Percentiles rank a stretch among this genome's conserved stretches.
These are phyloP conservation scores for Cyrtorhinus lividipennis DNA, from an alignment of 1,140 invertebrate genomes.

Conservation along the genomic window DNA sequence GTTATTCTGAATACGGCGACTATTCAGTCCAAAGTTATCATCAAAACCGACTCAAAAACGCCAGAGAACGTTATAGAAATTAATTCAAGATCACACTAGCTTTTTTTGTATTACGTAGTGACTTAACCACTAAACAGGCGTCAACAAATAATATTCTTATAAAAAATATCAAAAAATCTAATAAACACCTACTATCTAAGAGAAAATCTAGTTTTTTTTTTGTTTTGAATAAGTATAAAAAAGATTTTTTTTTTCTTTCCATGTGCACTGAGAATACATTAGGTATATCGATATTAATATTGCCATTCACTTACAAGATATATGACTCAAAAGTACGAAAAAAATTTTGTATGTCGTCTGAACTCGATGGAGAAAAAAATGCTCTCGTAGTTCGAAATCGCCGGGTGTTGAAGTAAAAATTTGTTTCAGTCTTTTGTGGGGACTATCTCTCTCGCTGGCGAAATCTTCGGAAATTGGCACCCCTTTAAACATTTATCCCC, in stretches of 20 bases:
- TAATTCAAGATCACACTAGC: conserved; percentile 17
- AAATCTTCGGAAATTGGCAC: conserved; percentile 10
- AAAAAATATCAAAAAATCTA: conserved; percentile 17
- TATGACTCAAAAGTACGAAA: too few relatives aligned
- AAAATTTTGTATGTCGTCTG: too few relatives aligned
- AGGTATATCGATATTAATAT: conserved; percentile 9
- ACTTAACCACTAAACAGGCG: conserved; percentile 10
- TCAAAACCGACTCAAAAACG: not conserved
- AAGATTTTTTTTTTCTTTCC: too few relatives aligned
- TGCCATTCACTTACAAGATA: not conserved
- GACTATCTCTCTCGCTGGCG: conserved; percentile 10
- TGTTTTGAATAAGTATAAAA: conserved; percentile 12
- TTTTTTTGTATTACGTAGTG: conserved; percentile 17
- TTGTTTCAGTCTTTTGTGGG: conserved; percentile 15
- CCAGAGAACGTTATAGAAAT: not conserved
- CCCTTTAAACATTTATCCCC: not conserved
- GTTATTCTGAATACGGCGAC: conserved; percentile 3
- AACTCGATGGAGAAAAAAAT: too few relatives aligned
- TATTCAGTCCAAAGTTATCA: conserved; percentile 13
- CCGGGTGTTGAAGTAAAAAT: not conserved
- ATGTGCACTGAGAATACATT: conserved; percentile 16
- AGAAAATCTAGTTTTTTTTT: conserved; percentile 15
- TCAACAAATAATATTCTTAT: conserved; percentile 15
- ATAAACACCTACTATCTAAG: conserved; percentile 12
- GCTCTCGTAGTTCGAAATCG: too few relatives aligned